Evolutionary conservation across 2,113 vertebrate genomes (phyloP), one percentile per base, ranked within the genome.

Genomic region (Nyctereutes procyonoides): DNA sequence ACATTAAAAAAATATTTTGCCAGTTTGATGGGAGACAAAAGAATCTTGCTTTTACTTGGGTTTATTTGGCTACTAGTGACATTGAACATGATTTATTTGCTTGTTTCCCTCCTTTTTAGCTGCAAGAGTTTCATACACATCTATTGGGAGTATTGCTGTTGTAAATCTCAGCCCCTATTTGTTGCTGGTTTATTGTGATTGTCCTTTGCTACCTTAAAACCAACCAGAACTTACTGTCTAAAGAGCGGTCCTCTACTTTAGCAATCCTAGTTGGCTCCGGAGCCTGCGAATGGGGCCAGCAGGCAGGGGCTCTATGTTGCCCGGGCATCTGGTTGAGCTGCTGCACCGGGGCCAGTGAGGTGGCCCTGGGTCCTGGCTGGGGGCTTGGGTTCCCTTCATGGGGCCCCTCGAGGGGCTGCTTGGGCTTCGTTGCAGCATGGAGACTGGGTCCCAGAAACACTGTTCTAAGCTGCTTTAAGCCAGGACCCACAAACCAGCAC

Each of bases 191-290:
- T 80, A 3, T 10, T 1, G 73, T 28, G 63, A 48, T 28, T 48
- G 0, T 32, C 69, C 22, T 0, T 10, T 22, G 48, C 35, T 30
- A 3, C 5, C 0, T 35, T 8, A 43, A 16, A 17, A 1, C n/a
- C 32, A 14, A 38, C 1, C 8, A 6, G 13, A 15, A 48, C 28
- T 19, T n/a, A 1, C 5, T 0, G 8, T 85, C 38, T n/a, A 2
- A 0, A 35, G 1, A 16, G n/a, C 26, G 1, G 0, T 0, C 79
- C 67, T 91, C 30, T 3, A 10, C 35, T 58, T 11, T 12, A 73
- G n/a, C 19, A 5, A 4, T 58, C 51, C 48, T 48, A 8, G 12
- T 81, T 32, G 32, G 82, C 69, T 2, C 14, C 2, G 26, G 76
- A 30, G 4, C 20, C 14, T 28, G 38, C 0, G 3, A 43, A 30